Evolutionary conservation across 2,797 vertebrate genomes (phyloP).

Genomic region (Novumbra hubbsi): DNA sequence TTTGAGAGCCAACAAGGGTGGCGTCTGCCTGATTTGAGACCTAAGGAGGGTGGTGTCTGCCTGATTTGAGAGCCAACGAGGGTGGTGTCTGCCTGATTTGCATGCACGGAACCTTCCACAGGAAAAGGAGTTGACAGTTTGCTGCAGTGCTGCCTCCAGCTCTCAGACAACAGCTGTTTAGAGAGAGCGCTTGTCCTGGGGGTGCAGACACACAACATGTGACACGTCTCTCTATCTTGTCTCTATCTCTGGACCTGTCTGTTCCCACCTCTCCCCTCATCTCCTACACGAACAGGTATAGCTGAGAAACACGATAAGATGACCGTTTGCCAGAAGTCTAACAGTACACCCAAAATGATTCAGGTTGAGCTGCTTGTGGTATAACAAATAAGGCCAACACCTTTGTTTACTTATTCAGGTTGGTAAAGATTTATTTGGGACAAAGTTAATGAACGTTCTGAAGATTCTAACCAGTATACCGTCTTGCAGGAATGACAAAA

Average conservation of each 20-base stretch:
- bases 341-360: constrained; percentile 36
- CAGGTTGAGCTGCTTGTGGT: constrained; percentile 19
- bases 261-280: background rate
- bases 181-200: constrained; percentile 67
- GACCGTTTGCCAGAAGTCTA: constrained; percentile 31
- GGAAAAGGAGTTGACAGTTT: constrained; percentile 70
- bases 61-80: background rate
- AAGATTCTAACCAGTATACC: background rate
- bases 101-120: constrained; percentile 65
- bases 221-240: constrained; percentile 41
- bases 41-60: too few relatives aligned
- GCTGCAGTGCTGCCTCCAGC: constrained; percentile 72
- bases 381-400: constrained; percentile 13
- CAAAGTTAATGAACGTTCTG: constrained; percentile 5
- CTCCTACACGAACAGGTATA: background rate
- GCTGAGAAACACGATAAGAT: constrained; percentile 39
- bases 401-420: constrained; percentile 12
- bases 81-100: constrained; percentile 64
- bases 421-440: constrained; percentile 13
- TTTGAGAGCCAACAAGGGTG: too few relatives aligned
- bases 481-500: too few relatives aligned
- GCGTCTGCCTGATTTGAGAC: too few relatives aligned
- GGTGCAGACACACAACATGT: constrained; percentile 62
- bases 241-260: background rate
- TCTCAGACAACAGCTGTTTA: constrained; percentile 78